phyloP scores from a whole-genome alignment of 2,797 vertebrate genomes.

The Sciurus carolinensis region DNA sequence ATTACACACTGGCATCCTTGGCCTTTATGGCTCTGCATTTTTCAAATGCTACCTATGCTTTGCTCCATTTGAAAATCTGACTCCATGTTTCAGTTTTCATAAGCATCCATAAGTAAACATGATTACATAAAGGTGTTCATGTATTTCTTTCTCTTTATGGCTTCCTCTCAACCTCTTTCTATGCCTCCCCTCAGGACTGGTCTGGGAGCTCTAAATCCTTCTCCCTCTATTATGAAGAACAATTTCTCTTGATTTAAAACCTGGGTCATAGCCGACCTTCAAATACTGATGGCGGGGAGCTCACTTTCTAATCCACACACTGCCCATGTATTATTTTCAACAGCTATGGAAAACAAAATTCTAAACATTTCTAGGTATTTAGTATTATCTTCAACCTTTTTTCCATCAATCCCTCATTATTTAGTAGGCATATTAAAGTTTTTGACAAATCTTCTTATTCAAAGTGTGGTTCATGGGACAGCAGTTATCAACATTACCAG shows the following conservation, averaged over 20 bases:
- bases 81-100: slow-evolving; percentile 4
- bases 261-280: slow-evolving; percentile 11
- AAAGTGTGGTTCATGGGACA: background rate
- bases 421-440: background rate
- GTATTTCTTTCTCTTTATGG: background rate
- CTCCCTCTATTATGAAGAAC: background rate
- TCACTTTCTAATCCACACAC: background rate
- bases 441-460: slow-evolving; percentile 32
- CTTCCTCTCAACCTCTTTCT: background rate
- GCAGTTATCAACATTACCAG: background rate
- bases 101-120: background rate
- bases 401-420: background rate
- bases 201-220: background rate
- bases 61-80: background rate
- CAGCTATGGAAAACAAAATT: slow-evolving; percentile 40
- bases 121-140: background rate
- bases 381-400: slow-evolving; percentile 43
- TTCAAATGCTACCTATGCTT: background rate
- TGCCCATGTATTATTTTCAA: slow-evolving; percentile 35
- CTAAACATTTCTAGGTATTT: slow-evolving; percentile 38
- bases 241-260: background rate
- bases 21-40: background rate
- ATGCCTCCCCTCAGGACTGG: background rate
- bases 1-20: background rate
- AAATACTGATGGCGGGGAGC: background rate